A percentile compares a stretch with the other conserved stretches of the same genome.
Evolutionary conservation across 2,888 invertebrate genomes (phyloP).

Genomic region (Myopa testacea): DNA sequence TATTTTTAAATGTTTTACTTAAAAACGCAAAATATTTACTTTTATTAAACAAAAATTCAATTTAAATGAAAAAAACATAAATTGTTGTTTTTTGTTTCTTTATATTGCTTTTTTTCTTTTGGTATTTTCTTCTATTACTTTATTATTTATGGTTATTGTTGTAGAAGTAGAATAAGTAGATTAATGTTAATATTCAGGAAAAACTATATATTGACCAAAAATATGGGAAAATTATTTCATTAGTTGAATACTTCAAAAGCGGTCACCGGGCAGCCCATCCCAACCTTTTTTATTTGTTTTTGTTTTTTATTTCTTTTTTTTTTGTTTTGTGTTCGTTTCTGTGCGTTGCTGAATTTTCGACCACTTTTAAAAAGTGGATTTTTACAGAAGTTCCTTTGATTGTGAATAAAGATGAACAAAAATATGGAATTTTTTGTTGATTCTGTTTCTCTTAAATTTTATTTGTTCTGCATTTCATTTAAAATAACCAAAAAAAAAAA

Average conservation of each 20-base stretch:
- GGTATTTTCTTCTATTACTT: not conserved
- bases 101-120: slow-evolving; percentile 12
- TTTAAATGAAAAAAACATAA: slow-evolving; percentile 40
- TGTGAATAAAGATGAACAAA: not conserved
- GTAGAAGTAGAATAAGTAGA: not conserved
- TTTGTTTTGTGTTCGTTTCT: slow-evolving; percentile 8
- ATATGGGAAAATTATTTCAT: slow-evolving; percentile 35
- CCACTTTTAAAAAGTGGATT: slow-evolving; percentile 5
- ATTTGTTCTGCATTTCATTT: slow-evolving; percentile 44
- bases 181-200: slow-evolving; percentile 16
- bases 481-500: slow-evolving; percentile 11
- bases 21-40: slow-evolving; percentile 22
- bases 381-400: not conserved
- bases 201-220: slow-evolving; percentile 47
- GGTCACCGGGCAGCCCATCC: slow-evolving; percentile 70
- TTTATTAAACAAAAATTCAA: slow-evolving; percentile 43
- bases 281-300: slow-evolving; percentile 63
- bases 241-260: slow-evolving; percentile 64
- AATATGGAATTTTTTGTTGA: not conserved
- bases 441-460: slow-evolving; percentile 43
- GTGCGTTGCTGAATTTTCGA: slow-evolving; percentile 10
- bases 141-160: slow-evolving; percentile 18
- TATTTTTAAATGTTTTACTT: slow-evolving; percentile 26
- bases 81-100: slow-evolving; percentile 31
- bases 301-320: slow-evolving; percentile 52